Percentiles rank a stretch among this genome's conserved stretches.
Conservation (phyloP, 2,113 vertebrate species). For the Lynx canadensis region DNA sequence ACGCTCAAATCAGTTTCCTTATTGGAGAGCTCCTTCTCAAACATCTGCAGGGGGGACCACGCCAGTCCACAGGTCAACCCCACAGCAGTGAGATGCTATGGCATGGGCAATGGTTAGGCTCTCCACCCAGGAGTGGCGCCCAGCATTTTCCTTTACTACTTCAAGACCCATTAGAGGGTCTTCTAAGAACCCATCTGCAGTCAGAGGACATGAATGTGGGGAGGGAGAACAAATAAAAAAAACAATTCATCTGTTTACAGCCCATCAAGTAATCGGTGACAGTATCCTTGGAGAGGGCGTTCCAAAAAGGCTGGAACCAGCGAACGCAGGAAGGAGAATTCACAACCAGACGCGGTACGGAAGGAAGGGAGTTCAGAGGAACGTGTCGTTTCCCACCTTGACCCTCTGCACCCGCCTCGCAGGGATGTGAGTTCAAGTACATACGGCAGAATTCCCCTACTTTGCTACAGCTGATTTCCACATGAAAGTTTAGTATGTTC, state of each 20-base stretch:
- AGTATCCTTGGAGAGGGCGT: not conserved
- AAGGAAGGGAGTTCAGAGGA: not conserved
- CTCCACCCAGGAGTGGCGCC: fast-evolving
- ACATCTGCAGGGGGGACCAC: not conserved
- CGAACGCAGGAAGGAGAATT: not conserved
- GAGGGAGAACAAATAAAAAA: not conserved
- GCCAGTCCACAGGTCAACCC: not conserved
- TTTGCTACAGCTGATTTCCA: not conserved
- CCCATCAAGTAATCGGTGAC: not conserved
- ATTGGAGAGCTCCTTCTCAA: not conserved
- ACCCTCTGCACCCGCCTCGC: not conserved
- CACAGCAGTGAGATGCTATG: not conserved
- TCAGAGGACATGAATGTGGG: not conserved
- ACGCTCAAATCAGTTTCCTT: not conserved
- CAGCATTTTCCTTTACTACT: not conserved
- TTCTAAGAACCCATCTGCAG: not conserved
- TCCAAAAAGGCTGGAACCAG: not conserved
- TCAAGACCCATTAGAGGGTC: not conserved
- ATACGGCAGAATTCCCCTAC: not conserved
- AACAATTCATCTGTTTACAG: not conserved
- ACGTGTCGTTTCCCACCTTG: not conserved
- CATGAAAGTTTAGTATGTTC: not conserved
- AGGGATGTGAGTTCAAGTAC: not conserved
- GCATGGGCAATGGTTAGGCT: not conserved
- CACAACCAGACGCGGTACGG: fast-evolving